A percentile compares a stretch with the other conserved stretches of the same genome.
These are phyloP conservation scores for Lasioglossum marginatum DNA, from an alignment of 2,888 invertebrate genomes.

Conservation along the genomic window DNA sequence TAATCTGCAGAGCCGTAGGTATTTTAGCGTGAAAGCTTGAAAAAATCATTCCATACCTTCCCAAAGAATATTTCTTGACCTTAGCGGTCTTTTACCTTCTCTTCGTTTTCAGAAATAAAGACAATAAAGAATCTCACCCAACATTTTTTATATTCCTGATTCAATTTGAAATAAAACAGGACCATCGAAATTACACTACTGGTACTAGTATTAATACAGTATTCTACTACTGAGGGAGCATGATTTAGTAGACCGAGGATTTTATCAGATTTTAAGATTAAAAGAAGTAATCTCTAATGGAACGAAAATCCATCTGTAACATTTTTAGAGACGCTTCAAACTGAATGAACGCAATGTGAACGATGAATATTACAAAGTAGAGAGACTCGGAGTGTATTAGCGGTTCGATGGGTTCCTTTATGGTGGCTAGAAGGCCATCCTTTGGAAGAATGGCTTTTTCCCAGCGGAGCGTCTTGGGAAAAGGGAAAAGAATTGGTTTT, in stretches of 20 bases:
- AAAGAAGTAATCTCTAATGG: too few relatives aligned
- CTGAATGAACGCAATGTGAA: background rate
- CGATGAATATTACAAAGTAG: background rate
- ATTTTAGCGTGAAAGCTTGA: background rate
- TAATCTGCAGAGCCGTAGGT: background rate
- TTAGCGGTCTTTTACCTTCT: too few relatives aligned
- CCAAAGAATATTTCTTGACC: background rate
- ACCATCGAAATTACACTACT: too few relatives aligned
- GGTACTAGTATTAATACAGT: too few relatives aligned
- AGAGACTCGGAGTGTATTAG: background rate
- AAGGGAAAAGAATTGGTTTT: slow-evolving; percentile 9
- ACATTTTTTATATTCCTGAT: background rate
- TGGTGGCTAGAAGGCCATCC: background rate
- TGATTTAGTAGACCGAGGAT: too few relatives aligned
- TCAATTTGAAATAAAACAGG: background rate
- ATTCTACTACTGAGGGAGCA: too few relatives aligned
- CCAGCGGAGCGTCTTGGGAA: background rate
- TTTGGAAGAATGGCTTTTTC: background rate
- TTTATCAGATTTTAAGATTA: too few relatives aligned
- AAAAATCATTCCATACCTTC: background rate
- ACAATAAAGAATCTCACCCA: background rate
- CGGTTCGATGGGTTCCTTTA: background rate
- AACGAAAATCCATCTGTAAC: too few relatives aligned
- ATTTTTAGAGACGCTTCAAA: background rate
- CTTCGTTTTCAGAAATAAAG: too few relatives aligned